These are phyloP conservation scores for Oligia fasciuncula DNA, from an alignment of 2,888 invertebrate genomes.

Conservation along the genomic window DNA sequence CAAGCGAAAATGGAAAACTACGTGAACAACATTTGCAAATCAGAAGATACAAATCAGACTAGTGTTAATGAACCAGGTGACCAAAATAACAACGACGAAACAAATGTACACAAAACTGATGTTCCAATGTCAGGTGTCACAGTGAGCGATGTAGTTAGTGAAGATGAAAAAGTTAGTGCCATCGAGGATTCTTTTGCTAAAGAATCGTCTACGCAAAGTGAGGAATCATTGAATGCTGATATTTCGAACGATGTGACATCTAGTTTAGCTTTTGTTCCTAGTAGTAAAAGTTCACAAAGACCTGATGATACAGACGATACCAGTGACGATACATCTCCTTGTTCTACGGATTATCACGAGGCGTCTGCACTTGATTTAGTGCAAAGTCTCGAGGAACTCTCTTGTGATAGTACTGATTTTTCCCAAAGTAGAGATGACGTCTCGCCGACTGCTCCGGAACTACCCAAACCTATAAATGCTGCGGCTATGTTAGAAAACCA, in stretches of 20 bases:
- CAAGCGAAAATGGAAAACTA: slow-evolving; percentile 74
- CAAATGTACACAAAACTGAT: slow-evolving; percentile 59
- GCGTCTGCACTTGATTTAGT: slow-evolving; percentile 86
- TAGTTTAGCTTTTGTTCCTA: slow-evolving; percentile 87
- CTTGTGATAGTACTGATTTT: slow-evolving; percentile 85
- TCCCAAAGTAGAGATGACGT: slow-evolving; percentile 87
- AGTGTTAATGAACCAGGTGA: slow-evolving; percentile 66
- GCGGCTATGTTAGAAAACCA: slow-evolving; percentile 54
- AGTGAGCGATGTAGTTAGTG: slow-evolving; percentile 72
- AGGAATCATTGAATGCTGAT: slow-evolving; percentile 85
- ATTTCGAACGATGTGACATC: slow-evolving; percentile 87
- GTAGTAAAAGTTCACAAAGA: slow-evolving; percentile 85
- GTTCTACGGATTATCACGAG: slow-evolving; percentile 88
- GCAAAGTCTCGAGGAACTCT: slow-evolving; percentile 84
- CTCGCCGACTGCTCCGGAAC: slow-evolving; percentile 75
- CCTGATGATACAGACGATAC: slow-evolving; percentile 81
- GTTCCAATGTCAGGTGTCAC: slow-evolving; percentile 60
- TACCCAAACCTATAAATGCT: slow-evolving; percentile 64
- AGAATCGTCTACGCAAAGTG: slow-evolving; percentile 81
- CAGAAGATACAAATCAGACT: slow-evolving; percentile 63
- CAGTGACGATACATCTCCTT: slow-evolving; percentile 86
- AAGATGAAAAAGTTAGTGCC: slow-evolving; percentile 75
- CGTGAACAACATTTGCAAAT: slow-evolving; percentile 63
- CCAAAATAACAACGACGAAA: slow-evolving; percentile 64
- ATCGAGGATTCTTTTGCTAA: slow-evolving; percentile 69